A percentile compares a stretch with the other conserved stretches of the same genome.
Evolutionary conservation across 2,888 invertebrate genomes (phyloP).

Genomic region (Platerodrilus igneus): DNA sequence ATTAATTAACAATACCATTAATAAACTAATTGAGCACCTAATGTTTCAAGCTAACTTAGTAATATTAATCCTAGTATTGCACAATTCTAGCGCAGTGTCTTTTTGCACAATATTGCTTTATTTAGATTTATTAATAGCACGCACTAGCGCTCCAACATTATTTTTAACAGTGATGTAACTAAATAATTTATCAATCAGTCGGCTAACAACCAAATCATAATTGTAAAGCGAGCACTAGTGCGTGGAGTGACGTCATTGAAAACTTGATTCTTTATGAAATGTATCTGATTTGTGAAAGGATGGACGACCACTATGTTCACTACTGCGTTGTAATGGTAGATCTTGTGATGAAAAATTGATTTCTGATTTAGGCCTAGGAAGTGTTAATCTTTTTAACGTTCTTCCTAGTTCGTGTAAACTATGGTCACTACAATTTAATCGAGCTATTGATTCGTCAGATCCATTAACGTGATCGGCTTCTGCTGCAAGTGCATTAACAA

Average conservation of each 20-base stretch:
- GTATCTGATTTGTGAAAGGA: conserved; percentile 77
- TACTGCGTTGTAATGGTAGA: conserved; percentile 56
- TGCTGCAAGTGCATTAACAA: conserved; percentile 86
- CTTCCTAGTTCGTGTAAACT: conserved; percentile 60
- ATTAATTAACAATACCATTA: conserved; percentile 19
- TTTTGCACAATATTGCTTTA: conserved; percentile 42
- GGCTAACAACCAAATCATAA: conserved; percentile 6
- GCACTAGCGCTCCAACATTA: conserved; percentile 30
- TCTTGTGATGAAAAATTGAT: conserved; percentile 68
- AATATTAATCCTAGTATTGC: conserved; percentile 49
- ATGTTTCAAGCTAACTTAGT: conserved; percentile 50
- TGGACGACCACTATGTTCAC: conserved; percentile 53
- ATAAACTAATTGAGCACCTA: conserved; percentile 49
- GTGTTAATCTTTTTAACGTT: conserved; percentile 64
- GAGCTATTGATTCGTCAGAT: conserved; percentile 65
- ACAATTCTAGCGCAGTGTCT: conserved; percentile 48
- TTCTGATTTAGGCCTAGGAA: conserved; percentile 79
- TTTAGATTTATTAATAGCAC: too few relatives aligned
- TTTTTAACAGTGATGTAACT: too few relatives aligned
- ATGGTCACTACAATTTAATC: conserved; percentile 43
- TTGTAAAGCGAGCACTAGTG: conserved; percentile 60
- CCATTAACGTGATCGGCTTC: conserved; percentile 82
- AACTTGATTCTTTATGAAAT: conserved; percentile 63
- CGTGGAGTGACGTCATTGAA: conserved; percentile 71
- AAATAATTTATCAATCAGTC: too few relatives aligned